phyloP scores from a whole-genome alignment of 2,888 invertebrate species.

The Xestia c-nigrum region DNA sequence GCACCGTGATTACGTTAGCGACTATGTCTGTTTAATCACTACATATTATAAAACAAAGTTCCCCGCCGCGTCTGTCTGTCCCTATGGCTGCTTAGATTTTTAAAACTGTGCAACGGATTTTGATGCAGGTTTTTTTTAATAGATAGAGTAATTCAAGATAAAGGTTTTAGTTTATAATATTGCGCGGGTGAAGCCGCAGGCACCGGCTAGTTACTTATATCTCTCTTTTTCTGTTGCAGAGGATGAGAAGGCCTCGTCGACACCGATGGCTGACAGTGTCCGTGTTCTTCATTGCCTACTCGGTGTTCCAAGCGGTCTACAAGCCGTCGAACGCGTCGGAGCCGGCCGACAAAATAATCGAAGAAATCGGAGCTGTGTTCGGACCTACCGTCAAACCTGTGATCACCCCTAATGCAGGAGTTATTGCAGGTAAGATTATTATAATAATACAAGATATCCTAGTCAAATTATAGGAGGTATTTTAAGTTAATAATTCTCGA shows the following conservation, averaged over 20 bases:
- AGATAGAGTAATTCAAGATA: too few species aligned
- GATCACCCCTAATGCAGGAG: conserved; percentile 54
- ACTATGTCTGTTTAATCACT: too few species aligned
- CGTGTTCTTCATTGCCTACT: conserved; percentile 92
- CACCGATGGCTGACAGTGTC: conserved; percentile 93
- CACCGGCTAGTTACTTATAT: neutral
- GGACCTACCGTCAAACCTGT: conserved; percentile 41
- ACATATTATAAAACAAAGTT: too few species aligned
- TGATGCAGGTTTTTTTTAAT: too few species aligned
- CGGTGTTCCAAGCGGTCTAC: conserved; percentile 90
- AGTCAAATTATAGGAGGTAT: too few species aligned
- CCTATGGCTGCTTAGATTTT: too few species aligned
- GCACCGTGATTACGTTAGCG: too few species aligned
- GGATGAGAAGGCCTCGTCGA: conserved; percentile 91
- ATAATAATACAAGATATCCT: neutral
- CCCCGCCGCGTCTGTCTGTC: too few species aligned
- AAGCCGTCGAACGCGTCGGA: conserved; percentile 74
- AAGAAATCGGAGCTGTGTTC: neutral
- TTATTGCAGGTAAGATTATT: conserved; percentile 56
- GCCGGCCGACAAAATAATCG: conserved; percentile 55
- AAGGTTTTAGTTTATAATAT: too few species aligned
- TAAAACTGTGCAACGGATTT: too few species aligned
- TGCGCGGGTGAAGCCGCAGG: too few species aligned
- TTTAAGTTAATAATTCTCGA: too few species aligned
- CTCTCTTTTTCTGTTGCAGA: conserved; percentile 77